These are phyloP conservation scores for Diacarnus erythraeanus DNA, from an alignment of 37 sponge, comb jelly and placozoan genomes.

Conservation along the genomic window DNA sequence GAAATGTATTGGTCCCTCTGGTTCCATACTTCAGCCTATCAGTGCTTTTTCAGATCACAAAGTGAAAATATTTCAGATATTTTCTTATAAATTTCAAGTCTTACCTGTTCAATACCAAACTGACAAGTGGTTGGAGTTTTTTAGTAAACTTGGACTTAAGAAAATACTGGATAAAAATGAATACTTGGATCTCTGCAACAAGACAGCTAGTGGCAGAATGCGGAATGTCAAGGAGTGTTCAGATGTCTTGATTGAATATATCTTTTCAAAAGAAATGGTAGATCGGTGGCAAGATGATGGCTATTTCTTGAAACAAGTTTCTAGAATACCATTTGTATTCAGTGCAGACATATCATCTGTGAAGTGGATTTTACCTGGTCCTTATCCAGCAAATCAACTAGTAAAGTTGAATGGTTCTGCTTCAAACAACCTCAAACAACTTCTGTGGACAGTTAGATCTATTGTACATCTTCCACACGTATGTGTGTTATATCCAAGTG, in stretches of 20 bases:
- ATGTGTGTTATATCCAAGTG: neutral
- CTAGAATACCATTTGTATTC: constrained; percentile 33
- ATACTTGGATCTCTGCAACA: too few species aligned
- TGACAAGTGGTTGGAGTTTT: constrained; percentile 36
- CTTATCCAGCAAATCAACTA: too few species aligned
- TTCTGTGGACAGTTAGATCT: constrained; percentile 65
- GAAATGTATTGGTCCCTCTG: too few species aligned
- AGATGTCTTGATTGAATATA: too few species aligned
- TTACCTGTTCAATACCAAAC: constrained; percentile 7
- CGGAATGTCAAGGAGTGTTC: neutral
- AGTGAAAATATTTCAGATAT: too few species aligned
- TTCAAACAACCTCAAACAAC: neutral
- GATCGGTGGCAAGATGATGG: constrained; percentile 8
- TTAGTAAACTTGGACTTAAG: too few species aligned
- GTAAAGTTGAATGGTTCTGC: constrained; percentile 24
- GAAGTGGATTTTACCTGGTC: too few species aligned
- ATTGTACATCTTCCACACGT: neutral
- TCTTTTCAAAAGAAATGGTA: constrained; percentile 7
- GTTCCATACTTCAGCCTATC: constrained; percentile 9
- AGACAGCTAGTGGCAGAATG: too few species aligned
- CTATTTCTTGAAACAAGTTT: constrained; percentile 6
- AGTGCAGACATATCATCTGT: too few species aligned
- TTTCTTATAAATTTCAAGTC: constrained; percentile 20
- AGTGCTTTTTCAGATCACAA: constrained; percentile 24
- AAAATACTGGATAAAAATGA: too few species aligned